phyloP scores from a whole-genome alignment of 2,797 vertebrate genomes.

The Furcifer pardalis region DNA sequence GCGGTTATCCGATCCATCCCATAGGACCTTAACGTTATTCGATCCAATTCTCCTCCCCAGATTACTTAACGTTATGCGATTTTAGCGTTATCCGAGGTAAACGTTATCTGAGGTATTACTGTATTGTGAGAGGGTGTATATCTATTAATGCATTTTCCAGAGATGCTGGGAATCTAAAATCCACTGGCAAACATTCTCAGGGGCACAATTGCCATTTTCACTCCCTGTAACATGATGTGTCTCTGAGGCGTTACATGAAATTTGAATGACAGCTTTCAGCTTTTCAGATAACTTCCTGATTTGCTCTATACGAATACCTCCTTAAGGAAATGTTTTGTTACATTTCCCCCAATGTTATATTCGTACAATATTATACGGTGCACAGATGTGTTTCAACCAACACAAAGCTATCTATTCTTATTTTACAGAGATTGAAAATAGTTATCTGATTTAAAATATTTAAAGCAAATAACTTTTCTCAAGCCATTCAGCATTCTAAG shows the following conservation, averaged over 20 bases:
- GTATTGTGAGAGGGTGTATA: no score
- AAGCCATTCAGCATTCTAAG: not conserved
- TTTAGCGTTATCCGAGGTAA: no score
- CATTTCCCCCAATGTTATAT: no score
- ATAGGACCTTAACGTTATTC: no score
- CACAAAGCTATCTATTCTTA: not conserved
- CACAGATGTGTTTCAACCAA: not conserved
- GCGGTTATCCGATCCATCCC: no score
- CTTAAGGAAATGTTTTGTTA: not conserved
- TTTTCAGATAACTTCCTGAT: not conserved
- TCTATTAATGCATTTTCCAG: no score
- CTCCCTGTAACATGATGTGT: not conserved
- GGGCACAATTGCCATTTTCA: not conserved
- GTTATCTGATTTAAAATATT: not conserved
- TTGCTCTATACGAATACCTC: not conserved
- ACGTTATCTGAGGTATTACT: no score
- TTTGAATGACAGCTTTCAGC: not conserved
- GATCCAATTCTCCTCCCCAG: no score
- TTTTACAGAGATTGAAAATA: not conserved
- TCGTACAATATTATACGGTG: not conserved
- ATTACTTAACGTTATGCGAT: no score
- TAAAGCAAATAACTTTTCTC: not conserved
- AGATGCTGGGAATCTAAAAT: no score
- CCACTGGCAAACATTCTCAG: no score
- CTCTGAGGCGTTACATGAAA: not conserved